These are phyloP conservation scores for Percina caprodes DNA, from an alignment of 2,113 vertebrate species.

Conservation along the genomic window DNA sequence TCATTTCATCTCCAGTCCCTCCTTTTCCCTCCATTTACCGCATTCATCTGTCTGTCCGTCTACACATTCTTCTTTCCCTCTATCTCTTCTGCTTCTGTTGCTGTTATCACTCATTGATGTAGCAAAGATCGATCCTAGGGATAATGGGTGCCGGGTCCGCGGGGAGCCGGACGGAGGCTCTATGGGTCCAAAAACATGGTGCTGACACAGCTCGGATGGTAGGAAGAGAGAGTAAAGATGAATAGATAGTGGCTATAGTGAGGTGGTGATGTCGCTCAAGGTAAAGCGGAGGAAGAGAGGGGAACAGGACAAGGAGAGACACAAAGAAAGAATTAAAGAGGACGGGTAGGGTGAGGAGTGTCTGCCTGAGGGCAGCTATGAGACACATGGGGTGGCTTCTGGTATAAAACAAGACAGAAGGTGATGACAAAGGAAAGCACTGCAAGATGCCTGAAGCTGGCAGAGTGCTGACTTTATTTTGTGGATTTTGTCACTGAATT, in stretches of 20 bases:
- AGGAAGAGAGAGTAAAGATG: slow-evolving; percentile 39
- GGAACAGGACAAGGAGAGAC: slow-evolving; percentile 1
- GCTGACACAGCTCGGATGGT: slow-evolving; percentile 32
- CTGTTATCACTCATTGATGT: slow-evolving; percentile 50
- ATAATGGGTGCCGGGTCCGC: slow-evolving; percentile 51
- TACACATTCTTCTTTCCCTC: slow-evolving; percentile 33
- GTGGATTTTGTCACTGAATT: slow-evolving; percentile 11
- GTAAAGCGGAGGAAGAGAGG: slow-evolving; percentile 6
- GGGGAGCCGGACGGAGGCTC: slow-evolving; percentile 14
- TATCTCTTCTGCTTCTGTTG: slow-evolving; percentile 11
- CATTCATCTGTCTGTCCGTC: slow-evolving; percentile 15
- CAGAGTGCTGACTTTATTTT: slow-evolving; percentile 11
- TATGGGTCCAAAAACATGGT: slow-evolving; percentile 13
- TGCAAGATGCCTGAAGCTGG: slow-evolving; percentile 21
- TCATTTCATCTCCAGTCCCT: slow-evolving; percentile 40
- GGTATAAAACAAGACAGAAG: slow-evolving; percentile 31
- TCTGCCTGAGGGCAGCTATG: slow-evolving; percentile 45
- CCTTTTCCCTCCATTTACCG: not conserved
- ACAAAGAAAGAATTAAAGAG: slow-evolving; percentile 21
- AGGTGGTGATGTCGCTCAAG: slow-evolving; percentile 32
- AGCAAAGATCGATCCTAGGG: slow-evolving; percentile 60
- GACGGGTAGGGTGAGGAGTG: slow-evolving; percentile 28
- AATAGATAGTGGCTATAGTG: slow-evolving; percentile 28
- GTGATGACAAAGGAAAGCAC: slow-evolving; percentile 6
- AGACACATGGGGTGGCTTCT: slow-evolving; percentile 37